A percentile compares a stretch with the other conserved stretches of the same genome.
These are phyloP conservation scores for Pitangus sulphuratus DNA, from an alignment of 2,797 vertebrate species.

Conservation along the genomic window DNA sequence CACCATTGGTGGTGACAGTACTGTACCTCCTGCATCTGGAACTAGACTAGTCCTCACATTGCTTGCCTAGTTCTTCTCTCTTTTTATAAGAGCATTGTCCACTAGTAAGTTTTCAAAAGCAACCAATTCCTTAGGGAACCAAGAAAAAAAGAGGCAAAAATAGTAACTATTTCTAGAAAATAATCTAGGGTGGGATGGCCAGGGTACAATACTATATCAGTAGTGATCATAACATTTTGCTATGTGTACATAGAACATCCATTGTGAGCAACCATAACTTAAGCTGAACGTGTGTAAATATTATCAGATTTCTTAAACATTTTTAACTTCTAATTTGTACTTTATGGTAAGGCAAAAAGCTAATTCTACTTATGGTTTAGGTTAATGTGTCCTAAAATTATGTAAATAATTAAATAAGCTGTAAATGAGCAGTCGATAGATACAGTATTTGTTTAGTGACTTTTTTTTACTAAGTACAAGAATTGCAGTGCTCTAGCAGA, in stretches of 20 bases:
- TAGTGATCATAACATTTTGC: conserved; percentile 80
- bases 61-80: conserved; percentile 78
- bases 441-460: conserved; percentile 73
- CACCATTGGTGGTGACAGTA: conserved; percentile 66
- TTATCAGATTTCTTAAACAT: conserved; percentile 86
- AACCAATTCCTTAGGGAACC: conserved; percentile 66
- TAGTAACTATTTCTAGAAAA: conserved; percentile 70
- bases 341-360: conserved; percentile 84
- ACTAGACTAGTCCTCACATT: conserved; percentile 71
- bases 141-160: conserved; percentile 39
- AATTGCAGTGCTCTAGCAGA: conserved; percentile 79
- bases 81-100: conserved; percentile 71
- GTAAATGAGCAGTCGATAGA: conserved; percentile 81
- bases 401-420: conserved; percentile 90
- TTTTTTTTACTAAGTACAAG: conserved; percentile 76
- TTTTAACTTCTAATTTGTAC: conserved; percentile 90
- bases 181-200: conserved; percentile 62
- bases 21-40: conserved; percentile 73
- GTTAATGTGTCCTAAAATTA: conserved; percentile 78
- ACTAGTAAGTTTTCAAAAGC: conserved; percentile 70
- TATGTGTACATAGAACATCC: conserved; percentile 84
- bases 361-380: conserved; percentile 82
- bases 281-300: conserved; percentile 89
- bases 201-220: conserved; percentile 75
- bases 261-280: conserved; percentile 80